Percentiles rank a stretch among this genome's conserved stretches.
phyloP scores from a whole-genome alignment of 1,140 invertebrate species.

The Euschistus heros region DNA sequence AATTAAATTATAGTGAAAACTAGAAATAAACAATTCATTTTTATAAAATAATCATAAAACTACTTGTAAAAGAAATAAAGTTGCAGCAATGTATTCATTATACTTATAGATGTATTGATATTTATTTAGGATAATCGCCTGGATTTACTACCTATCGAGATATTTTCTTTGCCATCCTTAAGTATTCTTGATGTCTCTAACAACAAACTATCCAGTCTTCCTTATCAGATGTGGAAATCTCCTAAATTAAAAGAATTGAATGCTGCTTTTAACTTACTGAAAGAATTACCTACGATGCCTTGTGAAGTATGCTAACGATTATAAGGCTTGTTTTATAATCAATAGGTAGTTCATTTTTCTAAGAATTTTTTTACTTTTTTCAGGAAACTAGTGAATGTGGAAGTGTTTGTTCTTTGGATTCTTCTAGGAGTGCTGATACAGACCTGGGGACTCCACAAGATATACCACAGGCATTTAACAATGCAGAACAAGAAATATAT shows the following conservation, averaged over 20 bases:
- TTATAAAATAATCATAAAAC: too few species aligned
- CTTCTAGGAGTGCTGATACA: constrained; percentile 28
- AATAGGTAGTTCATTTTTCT: neutral
- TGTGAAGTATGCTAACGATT: constrained; percentile 23
- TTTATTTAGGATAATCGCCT: constrained; percentile 71
- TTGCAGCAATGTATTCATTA: too few species aligned
- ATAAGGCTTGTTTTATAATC: neutral
- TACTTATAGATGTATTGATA: too few species aligned
- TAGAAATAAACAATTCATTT: too few species aligned
- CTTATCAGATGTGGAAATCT: constrained; percentile 80
- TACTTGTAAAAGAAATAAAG: too few species aligned
- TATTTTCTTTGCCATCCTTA: constrained; percentile 72
- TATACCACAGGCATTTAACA: constrained; percentile 1
- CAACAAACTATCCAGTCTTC: constrained; percentile 81
- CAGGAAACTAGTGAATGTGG: constrained; percentile 30
- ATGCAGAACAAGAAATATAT: constrained; percentile 26
- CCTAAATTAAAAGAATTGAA: constrained; percentile 83
- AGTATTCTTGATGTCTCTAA: constrained; percentile 81
- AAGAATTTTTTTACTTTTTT: constrained; percentile 8
- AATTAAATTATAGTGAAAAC: too few species aligned
- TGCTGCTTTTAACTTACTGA: constrained; percentile 79
- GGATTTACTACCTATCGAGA: constrained; percentile 61
- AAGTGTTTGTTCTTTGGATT: constrained; percentile 31
- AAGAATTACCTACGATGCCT: constrained; percentile 56
- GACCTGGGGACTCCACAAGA: constrained; percentile 24